phyloP scores from a whole-genome alignment of 2,797 vertebrate genomes.

The Siniperca scherzeri region DNA sequence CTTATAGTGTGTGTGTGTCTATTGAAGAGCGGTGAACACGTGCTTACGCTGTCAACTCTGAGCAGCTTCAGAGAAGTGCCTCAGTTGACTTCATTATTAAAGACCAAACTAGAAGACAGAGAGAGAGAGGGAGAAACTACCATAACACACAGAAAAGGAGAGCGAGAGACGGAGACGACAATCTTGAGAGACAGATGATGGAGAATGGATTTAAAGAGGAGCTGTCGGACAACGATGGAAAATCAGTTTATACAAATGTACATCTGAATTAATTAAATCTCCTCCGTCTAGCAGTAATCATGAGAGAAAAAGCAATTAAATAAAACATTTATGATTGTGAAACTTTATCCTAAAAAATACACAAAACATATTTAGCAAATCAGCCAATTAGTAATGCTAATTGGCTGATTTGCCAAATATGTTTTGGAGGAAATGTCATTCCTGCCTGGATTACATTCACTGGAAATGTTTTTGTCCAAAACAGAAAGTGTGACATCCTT shows the following conservation, averaged over 20 bases:
- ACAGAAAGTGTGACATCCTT: neutral
- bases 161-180: neutral
- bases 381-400: neutral
- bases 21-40: slow-evolving; percentile 21
- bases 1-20: slow-evolving; percentile 5
- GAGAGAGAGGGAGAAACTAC: slow-evolving; percentile 1
- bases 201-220: neutral
- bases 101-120: slow-evolving; percentile 27
- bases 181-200: neutral
- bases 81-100: slow-evolving; percentile 54
- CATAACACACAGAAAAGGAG: neutral
- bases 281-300: neutral
- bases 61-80: slow-evolving; percentile 17
- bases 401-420: neutral
- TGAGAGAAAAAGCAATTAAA: neutral
- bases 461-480: neutral
- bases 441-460: neutral
- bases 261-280: neutral
- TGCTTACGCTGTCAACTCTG: slow-evolving; percentile 40
- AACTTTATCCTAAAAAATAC: neutral
- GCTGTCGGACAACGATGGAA: neutral
- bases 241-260: neutral
- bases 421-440: neutral
- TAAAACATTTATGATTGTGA: neutral
- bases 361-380: too few relatives aligned